Evolutionary conservation across 2,888 invertebrate genomes (phyloP), one percentile per base, ranked within the genome.

Genomic region (Zootermopsis nevadensis): DNA sequence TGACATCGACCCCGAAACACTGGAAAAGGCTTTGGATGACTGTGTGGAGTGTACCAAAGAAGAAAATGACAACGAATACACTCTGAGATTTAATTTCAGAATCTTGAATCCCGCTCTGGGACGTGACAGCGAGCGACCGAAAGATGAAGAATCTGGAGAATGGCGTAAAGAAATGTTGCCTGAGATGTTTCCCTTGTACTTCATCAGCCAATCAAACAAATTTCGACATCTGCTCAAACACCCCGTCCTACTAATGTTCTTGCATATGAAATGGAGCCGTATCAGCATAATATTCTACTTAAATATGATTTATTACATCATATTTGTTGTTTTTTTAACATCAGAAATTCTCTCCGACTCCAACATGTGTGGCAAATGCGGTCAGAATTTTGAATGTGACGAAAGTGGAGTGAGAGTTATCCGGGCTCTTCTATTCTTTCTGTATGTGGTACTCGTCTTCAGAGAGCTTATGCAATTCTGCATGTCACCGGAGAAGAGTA

Each of bases 251-350:
- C 94, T 95, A 0, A 95, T 95, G 86, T 96, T 96, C 87, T 89
- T 96, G 8, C 94, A 94, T 86, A 90, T 96, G 84, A 96, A 96
- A 88, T 96, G 96, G 96, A 93, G 94, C 88, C 91, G 94, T 84
- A 93, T 96, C 22, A 33, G 69, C 22, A n/a, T 69, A 2, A 33
- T 83, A 30, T 83, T 79, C 31, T 79, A 79, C n/a, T n/a, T 69
- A 2, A 96, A 96, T 87, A 92, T 96, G 48, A 89, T 93, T 3
- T 93, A 95, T 86, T 96, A 95, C 88, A 89, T 93, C 0, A 87
- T 94, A 0, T 93, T 96, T 87, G 94, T 94, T 89, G 86, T 93
- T 19, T 91, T 94, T 77, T 90, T 96, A 82, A 93, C 95, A 55
- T 88, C 91, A 1, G 95, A 95, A 87, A 94, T 96, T 72, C 48